Evolutionary conservation across 1,140 invertebrate species (phyloP), one percentile per base, ranked within the genome.

Genomic region (Bombus waltoni): DNA sequence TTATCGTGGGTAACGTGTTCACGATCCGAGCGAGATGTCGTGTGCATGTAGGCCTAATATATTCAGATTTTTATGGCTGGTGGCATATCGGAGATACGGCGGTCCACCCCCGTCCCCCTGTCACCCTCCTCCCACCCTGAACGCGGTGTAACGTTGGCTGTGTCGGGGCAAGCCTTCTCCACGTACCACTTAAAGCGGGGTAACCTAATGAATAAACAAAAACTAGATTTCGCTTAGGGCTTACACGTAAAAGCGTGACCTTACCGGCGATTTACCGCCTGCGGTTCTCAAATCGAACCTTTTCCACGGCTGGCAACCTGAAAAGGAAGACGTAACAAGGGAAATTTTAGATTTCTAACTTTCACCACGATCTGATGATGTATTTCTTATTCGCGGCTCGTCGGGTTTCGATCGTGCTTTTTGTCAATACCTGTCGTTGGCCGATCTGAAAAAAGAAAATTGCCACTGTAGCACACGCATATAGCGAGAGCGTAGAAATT

Each of bases 41-140:
- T 93, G 92, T 91, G 85, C 91, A 90, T 91, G 90, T 91, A 92
- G 92, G 89, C 89, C 93, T 95, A 95, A 95, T 95, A 94, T 95
- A 95, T 95, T 95, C 94, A 94, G 93, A 95, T 95, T 95, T 95
- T 95, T 95, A 95, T 95, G 91, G 94, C 94, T 91, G 90, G 91
- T 93, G 93, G 93, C 94, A 92, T 94, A 94, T 95, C 94, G 91
- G 92, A 94, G 93, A 94, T 94, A 93, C 91, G 92, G 86, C 87
- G 66, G 86, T 89, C 89, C 90, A 92, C 91, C 92, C 90, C 87
- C 79, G 66, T 53, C 70, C 68, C 73, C 80, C 71, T 35, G 70
- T 38, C 25, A n/a, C 28, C 53, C 53, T 73, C 32, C 75, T 42
- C 35, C 74, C 75, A 62, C 38, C 59, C 75, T 62, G 25, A 35